phyloP scores from a whole-genome alignment of 2,113 vertebrate species.

The Epinephelus lanceolatus region DNA sequence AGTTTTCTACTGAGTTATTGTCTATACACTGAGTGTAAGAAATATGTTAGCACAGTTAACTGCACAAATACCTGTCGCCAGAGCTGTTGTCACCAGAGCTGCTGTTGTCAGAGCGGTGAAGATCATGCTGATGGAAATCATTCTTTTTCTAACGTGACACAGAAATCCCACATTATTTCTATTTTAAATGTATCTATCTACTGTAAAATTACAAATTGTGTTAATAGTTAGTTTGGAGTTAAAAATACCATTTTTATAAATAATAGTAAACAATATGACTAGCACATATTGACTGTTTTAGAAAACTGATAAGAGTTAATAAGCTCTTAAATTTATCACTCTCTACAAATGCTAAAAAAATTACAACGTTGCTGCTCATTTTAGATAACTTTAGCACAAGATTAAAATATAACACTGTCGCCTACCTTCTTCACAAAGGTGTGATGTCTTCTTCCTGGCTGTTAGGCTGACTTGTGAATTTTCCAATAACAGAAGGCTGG shows the following conservation, averaged over 20 bases:
- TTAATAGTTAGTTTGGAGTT: too few relatives aligned
- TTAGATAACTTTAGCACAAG: too few relatives aligned
- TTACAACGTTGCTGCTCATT: too few relatives aligned
- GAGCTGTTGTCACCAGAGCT: background rate
- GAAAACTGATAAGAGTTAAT: background rate
- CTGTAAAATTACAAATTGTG: too few relatives aligned
- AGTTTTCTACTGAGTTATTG: too few relatives aligned
- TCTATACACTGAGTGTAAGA: too few relatives aligned
- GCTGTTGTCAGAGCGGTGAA: background rate
- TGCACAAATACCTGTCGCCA: constrained; percentile 34
- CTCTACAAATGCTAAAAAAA: background rate
- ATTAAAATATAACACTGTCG: accelerated
- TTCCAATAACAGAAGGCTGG: background rate
- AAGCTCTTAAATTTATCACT: background rate
- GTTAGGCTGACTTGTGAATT: background rate
- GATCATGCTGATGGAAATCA: constrained; percentile 20
- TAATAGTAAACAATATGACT: background rate
- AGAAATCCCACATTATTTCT: background rate
- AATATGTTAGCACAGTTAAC: too few relatives aligned
- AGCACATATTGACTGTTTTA: background rate
- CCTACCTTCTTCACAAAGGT: background rate
- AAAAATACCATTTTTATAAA: too few relatives aligned
- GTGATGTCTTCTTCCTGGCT: background rate
- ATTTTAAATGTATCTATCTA: too few relatives aligned
- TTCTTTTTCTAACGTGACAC: constrained; percentile 33